Percentiles rank a stretch among this genome's conserved stretches.
phyloP scores from a whole-genome alignment of 2,797 vertebrate genomes.

The Gallinago nigripennis region DNA sequence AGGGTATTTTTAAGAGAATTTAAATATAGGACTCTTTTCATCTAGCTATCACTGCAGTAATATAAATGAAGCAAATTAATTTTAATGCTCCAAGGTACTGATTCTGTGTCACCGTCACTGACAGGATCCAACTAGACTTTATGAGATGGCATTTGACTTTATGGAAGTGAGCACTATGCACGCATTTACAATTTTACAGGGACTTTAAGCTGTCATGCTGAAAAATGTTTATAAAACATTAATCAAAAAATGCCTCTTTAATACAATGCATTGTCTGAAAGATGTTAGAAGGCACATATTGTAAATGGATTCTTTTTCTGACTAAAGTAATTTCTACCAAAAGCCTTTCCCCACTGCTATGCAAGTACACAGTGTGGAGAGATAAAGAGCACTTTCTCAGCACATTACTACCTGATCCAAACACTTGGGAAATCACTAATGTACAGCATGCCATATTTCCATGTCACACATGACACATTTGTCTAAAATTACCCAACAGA shows the following conservation, averaged over 20 bases:
- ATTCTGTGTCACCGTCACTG: slow-evolving; percentile 86
- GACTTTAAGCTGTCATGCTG: slow-evolving; percentile 89
- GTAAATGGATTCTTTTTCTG: slow-evolving; percentile 98
- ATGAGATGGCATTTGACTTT: slow-evolving; percentile 89
- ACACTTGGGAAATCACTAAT: slow-evolving; percentile 91
- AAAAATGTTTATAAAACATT: slow-evolving; percentile 99
- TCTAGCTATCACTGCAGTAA: slow-evolving; percentile 82
- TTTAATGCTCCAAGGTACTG: slow-evolving; percentile 93
- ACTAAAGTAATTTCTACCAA: slow-evolving; percentile 91
- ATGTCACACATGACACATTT: slow-evolving; percentile 89
- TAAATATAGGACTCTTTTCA: slow-evolving; percentile 86
- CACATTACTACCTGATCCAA: slow-evolving; percentile 89
- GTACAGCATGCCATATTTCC: slow-evolving; percentile 87
- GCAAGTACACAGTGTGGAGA: slow-evolving; percentile 85
- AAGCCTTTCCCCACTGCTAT: slow-evolving; percentile 83
- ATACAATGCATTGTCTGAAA: slow-evolving; percentile 98
- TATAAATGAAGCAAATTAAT: slow-evolving; percentile 90
- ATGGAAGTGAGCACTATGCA: slow-evolving; percentile 87
- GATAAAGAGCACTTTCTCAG: slow-evolving; percentile 90
- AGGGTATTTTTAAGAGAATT: slow-evolving; percentile 78
- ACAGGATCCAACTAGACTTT: slow-evolving; percentile 83
- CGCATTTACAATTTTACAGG: slow-evolving; percentile 84
- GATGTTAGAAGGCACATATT: slow-evolving; percentile 94
- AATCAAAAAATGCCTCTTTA: slow-evolving; percentile 99
- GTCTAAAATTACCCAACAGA: slow-evolving; percentile 91